Evolutionary conservation across 1,140 invertebrate species (phyloP).

Genomic region (Tachypleus tridentatus): DNA sequence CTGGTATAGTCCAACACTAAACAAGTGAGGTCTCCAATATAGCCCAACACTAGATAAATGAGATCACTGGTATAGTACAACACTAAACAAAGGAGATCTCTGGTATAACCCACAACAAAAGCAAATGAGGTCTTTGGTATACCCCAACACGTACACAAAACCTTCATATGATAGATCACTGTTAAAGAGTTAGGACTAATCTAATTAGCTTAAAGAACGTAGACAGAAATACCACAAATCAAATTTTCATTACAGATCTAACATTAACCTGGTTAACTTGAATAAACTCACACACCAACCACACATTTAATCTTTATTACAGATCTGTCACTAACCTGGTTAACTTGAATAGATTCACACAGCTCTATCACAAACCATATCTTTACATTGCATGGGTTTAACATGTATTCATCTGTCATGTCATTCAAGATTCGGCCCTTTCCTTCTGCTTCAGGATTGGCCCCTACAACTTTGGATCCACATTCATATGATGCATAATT

Average conservation of each 20-base stretch:
- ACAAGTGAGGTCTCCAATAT: too few species aligned
- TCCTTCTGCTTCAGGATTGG: constrained; percentile 81
- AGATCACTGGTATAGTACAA: too few species aligned
- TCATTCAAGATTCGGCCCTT: constrained; percentile 62
- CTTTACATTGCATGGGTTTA: constrained; percentile 71
- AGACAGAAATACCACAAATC: constrained; percentile 89
- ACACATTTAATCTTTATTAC: constrained; percentile 39
- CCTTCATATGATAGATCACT: too few species aligned
- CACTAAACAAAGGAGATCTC: too few species aligned
- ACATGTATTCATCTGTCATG: constrained; percentile 90
- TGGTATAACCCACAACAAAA: too few species aligned
- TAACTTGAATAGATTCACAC: constrained; percentile 91
- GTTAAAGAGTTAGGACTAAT: constrained; percentile 23
- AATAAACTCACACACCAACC: constrained; percentile 94
- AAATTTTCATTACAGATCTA: not conserved
- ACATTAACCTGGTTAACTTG: constrained; percentile 60
- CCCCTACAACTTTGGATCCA: constrained; percentile 86
- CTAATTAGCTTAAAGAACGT: constrained; percentile 78
- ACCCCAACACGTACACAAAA: too few species aligned
- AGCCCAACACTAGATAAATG: too few species aligned
- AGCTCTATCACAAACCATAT: constrained; percentile 96
- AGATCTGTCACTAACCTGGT: constrained; percentile 41
- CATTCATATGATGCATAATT: constrained; percentile 93
- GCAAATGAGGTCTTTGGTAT: too few species aligned
- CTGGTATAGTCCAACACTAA: too few species aligned